These are phyloP conservation scores for Caranx ignobilis DNA, from an alignment of 2,113 vertebrate genomes.

Conservation along the genomic window DNA sequence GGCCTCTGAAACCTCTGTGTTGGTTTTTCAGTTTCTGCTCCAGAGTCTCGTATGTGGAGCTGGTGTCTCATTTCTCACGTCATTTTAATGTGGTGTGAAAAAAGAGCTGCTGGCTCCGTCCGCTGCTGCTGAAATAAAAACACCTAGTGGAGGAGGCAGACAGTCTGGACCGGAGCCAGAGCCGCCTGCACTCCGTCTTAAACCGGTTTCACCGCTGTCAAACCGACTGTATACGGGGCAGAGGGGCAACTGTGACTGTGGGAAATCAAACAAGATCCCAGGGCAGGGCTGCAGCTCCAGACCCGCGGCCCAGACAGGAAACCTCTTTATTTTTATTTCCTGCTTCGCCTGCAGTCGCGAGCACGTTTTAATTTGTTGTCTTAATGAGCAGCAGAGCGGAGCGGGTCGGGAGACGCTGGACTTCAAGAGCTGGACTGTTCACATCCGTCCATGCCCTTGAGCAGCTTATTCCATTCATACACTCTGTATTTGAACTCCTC, in stretches of 20 bases:
- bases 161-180: slow-evolving; percentile 45
- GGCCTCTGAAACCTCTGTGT: background rate
- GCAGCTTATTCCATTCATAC: no score
- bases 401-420: background rate
- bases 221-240: background rate
- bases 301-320: slow-evolving; percentile 36
- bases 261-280: slow-evolving; percentile 51
- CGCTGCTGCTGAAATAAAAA: slow-evolving; percentile 40
- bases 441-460: no score
- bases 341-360: background rate
- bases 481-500: no score
- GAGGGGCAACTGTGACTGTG: slow-evolving; percentile 33
- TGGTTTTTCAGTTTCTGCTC: background rate
- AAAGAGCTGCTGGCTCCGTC: slow-evolving; percentile 19
- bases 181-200: slow-evolving; percentile 26
- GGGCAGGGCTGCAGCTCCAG: slow-evolving; percentile 2
- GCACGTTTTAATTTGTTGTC: background rate
- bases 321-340: slow-evolving; percentile 32
- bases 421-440: background rate
- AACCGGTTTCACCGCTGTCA: slow-evolving; percentile 31
- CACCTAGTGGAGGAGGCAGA: slow-evolving; percentile 25
- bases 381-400: background rate
- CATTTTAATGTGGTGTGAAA: background rate
- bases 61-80: slow-evolving; percentile 2
- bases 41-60: background rate